Percentiles rank a stretch among this genome's conserved stretches.
Evolutionary conservation across 1,140 invertebrate genomes (phyloP).

Genomic region (Aphelenchoides besseyi): DNA sequence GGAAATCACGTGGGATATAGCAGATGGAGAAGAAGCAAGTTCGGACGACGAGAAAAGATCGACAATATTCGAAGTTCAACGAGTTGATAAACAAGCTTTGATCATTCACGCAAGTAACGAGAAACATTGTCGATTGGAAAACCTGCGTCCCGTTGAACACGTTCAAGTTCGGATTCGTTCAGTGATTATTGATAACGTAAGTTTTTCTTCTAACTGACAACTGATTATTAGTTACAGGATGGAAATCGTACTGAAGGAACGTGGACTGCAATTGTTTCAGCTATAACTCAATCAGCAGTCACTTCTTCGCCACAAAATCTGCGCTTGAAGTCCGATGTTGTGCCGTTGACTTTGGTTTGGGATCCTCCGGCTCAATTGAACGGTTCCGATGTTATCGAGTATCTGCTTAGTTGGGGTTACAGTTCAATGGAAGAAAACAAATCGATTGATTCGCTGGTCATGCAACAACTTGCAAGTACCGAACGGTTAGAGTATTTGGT

Average conservation of each 20-base stretch:
- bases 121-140: constrained; percentile 33
- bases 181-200: constrained; percentile 52
- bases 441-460: background rate
- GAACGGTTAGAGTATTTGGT: constrained; percentile 26
- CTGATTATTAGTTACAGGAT: too few species aligned
- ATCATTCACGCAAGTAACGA: constrained; percentile 42
- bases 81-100: constrained; percentile 50
- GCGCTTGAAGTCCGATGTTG: constrained; percentile 25
- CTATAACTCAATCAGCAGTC: constrained; percentile 44
- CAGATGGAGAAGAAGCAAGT: constrained; percentile 9
- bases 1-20: constrained; percentile 31
- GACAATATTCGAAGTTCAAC: constrained; percentile 52
- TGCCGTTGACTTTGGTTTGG: constrained; percentile 39
- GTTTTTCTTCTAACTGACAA: too few species aligned
- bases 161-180: constrained; percentile 50
- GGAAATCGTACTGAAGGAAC: constrained; percentile 51
- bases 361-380: constrained; percentile 46
- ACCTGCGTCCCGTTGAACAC: constrained; percentile 51
- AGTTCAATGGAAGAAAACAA: constrained; percentile 22
- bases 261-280: constrained; percentile 51
- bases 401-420: constrained; percentile 32
- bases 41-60: constrained; percentile 23
- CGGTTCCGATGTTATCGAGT: constrained; percentile 44
- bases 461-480: constrained; percentile 14
- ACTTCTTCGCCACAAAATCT: constrained; percentile 43